Conservation (phyloP, 2,797 vertebrate genomes). For the Amblyraja radiata region DNA sequence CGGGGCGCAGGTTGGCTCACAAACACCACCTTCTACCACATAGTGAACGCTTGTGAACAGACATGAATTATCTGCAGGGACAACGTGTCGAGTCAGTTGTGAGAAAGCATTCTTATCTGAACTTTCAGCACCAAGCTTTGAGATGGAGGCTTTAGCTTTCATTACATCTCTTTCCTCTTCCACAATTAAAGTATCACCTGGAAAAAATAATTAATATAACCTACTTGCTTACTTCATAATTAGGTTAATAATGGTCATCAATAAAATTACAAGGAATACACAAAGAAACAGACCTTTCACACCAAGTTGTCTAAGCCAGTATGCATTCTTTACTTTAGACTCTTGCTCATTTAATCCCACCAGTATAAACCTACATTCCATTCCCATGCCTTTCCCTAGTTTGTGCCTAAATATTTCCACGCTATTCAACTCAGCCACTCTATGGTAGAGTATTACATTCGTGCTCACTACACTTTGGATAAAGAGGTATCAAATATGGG, state of each 20-base stretch:
- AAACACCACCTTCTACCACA: slow-evolving; percentile 85
- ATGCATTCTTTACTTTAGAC: background rate
- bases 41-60: slow-evolving; percentile 93
- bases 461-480: too few species aligned
- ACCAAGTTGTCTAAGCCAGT: too few species aligned
- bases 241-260: background rate
- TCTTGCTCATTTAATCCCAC: background rate
- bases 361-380: too few species aligned
- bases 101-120: slow-evolving; percentile 59
- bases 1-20: slow-evolving; percentile 73
- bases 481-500: too few species aligned
- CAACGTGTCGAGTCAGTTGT: slow-evolving; percentile 67
- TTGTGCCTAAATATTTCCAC: too few species aligned
- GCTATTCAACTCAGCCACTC: too few species aligned
- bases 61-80: slow-evolving; percentile 95
- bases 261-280: background rate
- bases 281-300: too few species aligned
- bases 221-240: background rate
- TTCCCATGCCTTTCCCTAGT: too few species aligned
- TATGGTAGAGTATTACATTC: too few species aligned
- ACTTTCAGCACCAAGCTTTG: slow-evolving; percentile 53
- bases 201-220: background rate
- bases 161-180: slow-evolving; percentile 84
- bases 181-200: slow-evolving; percentile 91
- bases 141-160: slow-evolving; percentile 56